Conservation (phyloP, 2,797 vertebrate genomes). For the Oophaga sylvatica region DNA sequence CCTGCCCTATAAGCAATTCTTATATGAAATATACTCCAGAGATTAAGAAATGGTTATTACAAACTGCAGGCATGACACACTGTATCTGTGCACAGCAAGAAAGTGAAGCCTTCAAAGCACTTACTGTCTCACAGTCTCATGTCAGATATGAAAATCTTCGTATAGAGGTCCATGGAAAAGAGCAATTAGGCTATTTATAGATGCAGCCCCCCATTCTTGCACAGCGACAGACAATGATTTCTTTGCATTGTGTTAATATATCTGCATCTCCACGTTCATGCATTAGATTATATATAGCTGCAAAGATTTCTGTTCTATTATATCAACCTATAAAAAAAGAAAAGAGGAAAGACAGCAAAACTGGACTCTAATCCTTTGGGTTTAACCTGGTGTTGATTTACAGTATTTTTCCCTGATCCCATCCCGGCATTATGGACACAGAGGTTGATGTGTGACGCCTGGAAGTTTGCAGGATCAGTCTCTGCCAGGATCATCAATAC, state of each 20-base stretch:
- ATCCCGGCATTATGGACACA: slow-evolving; percentile 8
- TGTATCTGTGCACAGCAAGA: background rate
- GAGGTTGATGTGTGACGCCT: slow-evolving; percentile 6
- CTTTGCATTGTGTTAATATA: background rate
- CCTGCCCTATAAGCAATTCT: too few species aligned
- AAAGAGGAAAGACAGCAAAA: background rate
- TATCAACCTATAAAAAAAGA: background rate
- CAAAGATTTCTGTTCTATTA: background rate
- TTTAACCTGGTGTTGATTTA: slow-evolving; percentile 14
- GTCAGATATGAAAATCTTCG: too few species aligned
- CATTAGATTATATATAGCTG: background rate
- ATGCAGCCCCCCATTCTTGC: too few species aligned
- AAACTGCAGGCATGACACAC: too few species aligned
- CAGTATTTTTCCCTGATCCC: background rate
- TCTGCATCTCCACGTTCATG: background rate
- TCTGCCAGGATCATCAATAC: slow-evolving; percentile 54
- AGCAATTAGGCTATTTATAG: too few species aligned
- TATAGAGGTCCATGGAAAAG: too few species aligned
- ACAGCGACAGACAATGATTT: background rate
- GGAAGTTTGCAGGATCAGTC: slow-evolving; percentile 34
- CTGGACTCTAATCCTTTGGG: background rate
- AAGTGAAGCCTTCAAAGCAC: too few species aligned
- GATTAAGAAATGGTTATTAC: too few species aligned
- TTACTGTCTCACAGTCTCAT: too few species aligned
- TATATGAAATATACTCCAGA: too few species aligned